These are phyloP conservation scores for Otolemur garnettii DNA, from an alignment of 2,113 vertebrate species.

Conservation along the genomic window DNA sequence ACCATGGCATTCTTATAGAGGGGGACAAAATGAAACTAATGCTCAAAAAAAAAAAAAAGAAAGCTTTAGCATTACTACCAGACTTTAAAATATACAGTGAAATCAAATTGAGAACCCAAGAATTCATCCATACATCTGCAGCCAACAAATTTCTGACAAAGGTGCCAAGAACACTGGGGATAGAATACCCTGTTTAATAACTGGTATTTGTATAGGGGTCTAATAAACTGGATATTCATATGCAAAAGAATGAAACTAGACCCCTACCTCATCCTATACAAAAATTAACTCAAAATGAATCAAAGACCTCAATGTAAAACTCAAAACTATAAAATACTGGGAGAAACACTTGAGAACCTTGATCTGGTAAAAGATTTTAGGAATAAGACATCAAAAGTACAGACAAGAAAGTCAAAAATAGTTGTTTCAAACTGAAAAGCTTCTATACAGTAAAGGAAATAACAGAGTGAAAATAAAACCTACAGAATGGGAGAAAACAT, in stretches of 20 bases:
- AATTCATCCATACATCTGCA: not conserved
- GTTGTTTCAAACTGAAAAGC: not conserved
- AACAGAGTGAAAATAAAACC: not conserved
- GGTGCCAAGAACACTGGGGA: no score
- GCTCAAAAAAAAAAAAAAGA: not conserved
- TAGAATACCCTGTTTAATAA: no score
- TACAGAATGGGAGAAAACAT: no score
- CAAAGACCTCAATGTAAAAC: not conserved
- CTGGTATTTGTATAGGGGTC: no score
- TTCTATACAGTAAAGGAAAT: not conserved
- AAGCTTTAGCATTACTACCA: not conserved
- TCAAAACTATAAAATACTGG: not conserved
- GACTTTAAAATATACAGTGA: not conserved
- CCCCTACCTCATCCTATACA: no score
- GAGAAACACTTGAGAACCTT: not conserved
- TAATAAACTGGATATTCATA: no score
- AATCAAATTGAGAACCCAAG: not conserved
- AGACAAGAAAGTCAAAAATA: not conserved
- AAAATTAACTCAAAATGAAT: not conserved
- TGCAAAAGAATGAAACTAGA: no score
- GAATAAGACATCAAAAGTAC: not conserved
- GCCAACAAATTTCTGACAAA: not conserved
- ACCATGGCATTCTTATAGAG: not conserved
- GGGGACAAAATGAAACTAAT: not conserved
- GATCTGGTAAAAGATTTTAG: not conserved